Evolutionary conservation across 2,888 invertebrate genomes (phyloP).

Genomic region (Sphaerophoria rueppellii): DNA sequence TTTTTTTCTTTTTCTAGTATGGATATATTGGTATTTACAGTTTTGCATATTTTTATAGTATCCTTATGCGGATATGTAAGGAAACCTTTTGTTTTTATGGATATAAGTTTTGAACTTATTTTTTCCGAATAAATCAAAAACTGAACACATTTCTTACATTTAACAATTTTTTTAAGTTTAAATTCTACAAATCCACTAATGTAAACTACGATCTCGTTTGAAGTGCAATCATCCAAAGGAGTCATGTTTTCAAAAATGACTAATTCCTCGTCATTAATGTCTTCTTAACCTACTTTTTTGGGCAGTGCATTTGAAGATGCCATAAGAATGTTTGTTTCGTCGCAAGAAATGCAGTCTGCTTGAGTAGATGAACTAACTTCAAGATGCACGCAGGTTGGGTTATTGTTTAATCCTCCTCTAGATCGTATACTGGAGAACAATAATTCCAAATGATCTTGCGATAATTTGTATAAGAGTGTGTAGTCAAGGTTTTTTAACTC

Average conservation of each 20-base stretch:
- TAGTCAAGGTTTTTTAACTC: neutral
- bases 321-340: neutral
- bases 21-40: too few relatives aligned
- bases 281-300: neutral
- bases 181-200: neutral
- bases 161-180: neutral
- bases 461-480: slow-evolving; percentile 6
- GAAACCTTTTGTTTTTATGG: too few relatives aligned
- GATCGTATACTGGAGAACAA: slow-evolving; percentile 18
- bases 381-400: slow-evolving; percentile 23
- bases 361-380: slow-evolving; percentile 24
- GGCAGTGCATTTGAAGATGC: neutral
- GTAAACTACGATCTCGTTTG: neutral
- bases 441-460: slow-evolving; percentile 6
- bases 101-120: too few relatives aligned
- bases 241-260: neutral
- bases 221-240: neutral
- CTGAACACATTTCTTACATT: neutral
- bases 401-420: slow-evolving; percentile 22
- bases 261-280: neutral
- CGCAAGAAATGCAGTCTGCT: slow-evolving; percentile 15
- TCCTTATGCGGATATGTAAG: too few relatives aligned
- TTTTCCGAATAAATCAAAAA: too few relatives aligned
- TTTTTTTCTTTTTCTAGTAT: too few relatives aligned
- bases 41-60: too few relatives aligned